Percentiles rank a stretch among this genome's conserved stretches.
phyloP scores from a whole-genome alignment of 2,888 invertebrate genomes.

The Acanthosepion lycidas region DNA sequence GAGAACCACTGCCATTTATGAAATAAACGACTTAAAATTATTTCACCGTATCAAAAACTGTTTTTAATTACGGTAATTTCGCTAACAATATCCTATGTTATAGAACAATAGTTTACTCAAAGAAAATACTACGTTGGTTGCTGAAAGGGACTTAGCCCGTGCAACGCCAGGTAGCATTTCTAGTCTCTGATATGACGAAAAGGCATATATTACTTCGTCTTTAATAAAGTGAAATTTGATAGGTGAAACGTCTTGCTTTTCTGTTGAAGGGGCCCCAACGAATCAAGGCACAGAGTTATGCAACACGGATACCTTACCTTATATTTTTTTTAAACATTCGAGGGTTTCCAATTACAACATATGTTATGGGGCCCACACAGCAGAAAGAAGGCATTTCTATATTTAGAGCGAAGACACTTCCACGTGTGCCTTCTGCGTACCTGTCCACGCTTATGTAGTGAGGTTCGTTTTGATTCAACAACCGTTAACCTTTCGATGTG shows the following conservation, averaged over 20 bases:
- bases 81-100: too few species aligned
- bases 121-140: too few species aligned
- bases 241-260: background rate
- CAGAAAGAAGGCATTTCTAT: background rate
- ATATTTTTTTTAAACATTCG: background rate
- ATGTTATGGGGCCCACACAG: background rate
- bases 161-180: too few species aligned
- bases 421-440: background rate
- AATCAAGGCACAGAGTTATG: background rate
- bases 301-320: background rate
- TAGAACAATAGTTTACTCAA: too few species aligned
- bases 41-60: too few species aligned
- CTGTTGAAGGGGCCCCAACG: background rate
- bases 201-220: background rate
- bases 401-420: background rate
- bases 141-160: too few species aligned
- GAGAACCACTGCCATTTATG: too few species aligned
- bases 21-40: too few species aligned
- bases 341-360: background rate
- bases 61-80: too few species aligned
- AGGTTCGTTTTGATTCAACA: background rate
- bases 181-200: background rate
- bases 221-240: slow-evolving; percentile 1
- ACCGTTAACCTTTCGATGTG: background rate
- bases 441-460: background rate